A percentile compares a stretch with the other conserved stretches of the same genome.
Conservation (phyloP, 2,113 vertebrate species). For the Sinocyclocheilus maitianheensis region DNA sequence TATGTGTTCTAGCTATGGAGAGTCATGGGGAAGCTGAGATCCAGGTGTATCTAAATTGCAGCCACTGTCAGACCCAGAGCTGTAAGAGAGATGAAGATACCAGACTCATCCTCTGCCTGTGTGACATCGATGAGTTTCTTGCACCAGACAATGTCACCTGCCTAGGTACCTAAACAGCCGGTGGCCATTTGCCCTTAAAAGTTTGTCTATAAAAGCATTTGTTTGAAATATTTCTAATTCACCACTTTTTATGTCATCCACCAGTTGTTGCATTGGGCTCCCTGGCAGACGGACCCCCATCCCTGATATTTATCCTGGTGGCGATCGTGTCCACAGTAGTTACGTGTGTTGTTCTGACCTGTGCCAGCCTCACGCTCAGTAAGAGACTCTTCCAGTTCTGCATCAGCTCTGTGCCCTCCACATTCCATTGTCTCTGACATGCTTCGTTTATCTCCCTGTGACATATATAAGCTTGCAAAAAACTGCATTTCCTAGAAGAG, state of each 20-base stretch:
- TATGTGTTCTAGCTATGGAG: slow-evolving; percentile 78
- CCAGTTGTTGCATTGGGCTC: slow-evolving; percentile 66
- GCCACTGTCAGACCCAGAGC: slow-evolving; percentile 85
- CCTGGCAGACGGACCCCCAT: slow-evolving; percentile 69
- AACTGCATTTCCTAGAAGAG: slow-evolving; percentile 13
- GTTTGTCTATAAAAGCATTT: not conserved
- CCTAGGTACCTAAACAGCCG: slow-evolving; percentile 64
- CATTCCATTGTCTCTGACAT: slow-evolving; percentile 77
- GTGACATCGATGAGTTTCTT: slow-evolving; percentile 80
- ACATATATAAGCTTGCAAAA: not conserved
- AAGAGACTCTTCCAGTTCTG: slow-evolving; percentile 79
- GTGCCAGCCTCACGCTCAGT: slow-evolving; percentile 84
- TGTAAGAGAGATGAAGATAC: slow-evolving; percentile 80
- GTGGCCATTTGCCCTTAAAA: not conserved
- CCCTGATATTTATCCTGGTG: slow-evolving; percentile 81
- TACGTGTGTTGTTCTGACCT: slow-evolving; percentile 80
- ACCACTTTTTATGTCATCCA: not conserved
- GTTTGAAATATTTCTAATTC: not conserved
- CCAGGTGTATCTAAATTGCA: slow-evolving; percentile 85
- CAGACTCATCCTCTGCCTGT: slow-evolving; percentile 79
- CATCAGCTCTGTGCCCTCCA: slow-evolving; percentile 69
- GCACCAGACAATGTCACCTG: slow-evolving; percentile 85
- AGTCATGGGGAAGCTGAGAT: slow-evolving; percentile 88
- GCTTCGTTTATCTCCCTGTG: slow-evolving; percentile 39
- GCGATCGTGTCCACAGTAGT: slow-evolving; percentile 80